A percentile compares a stretch with the other conserved stretches of the same genome.
Conservation (phyloP, 2,113 vertebrate species). For the Dromas ardeola region DNA sequence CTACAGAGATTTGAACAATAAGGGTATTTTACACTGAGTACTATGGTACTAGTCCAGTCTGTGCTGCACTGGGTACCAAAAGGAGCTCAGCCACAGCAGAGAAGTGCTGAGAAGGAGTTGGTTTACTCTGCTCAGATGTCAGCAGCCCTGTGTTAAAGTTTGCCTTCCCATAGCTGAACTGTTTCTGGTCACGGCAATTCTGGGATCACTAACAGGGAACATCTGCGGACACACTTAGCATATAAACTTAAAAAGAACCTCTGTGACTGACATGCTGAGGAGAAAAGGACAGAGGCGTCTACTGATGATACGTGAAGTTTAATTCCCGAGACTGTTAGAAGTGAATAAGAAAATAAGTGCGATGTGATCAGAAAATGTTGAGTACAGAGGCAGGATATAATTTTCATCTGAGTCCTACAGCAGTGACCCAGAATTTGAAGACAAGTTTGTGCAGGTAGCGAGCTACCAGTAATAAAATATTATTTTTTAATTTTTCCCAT, state of each 20-base stretch:
- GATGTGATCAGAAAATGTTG: not conserved
- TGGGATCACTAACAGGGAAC: not conserved
- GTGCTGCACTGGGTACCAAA: not conserved
- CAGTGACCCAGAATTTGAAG: not conserved
- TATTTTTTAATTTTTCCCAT: not conserved
- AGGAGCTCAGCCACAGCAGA: not conserved
- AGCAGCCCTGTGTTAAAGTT: not conserved
- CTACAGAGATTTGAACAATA: not conserved
- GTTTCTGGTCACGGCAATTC: not conserved
- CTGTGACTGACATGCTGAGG: not conserved
- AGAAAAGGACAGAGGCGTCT: not conserved
- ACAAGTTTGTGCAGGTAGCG: not conserved
- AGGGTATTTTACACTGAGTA: not conserved
- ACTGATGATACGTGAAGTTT: not conserved
- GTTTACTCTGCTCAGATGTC: not conserved
- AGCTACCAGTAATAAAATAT: not conserved
- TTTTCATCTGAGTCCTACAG: not conserved
- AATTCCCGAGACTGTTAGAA: not conserved
- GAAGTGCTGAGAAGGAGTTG: not conserved
- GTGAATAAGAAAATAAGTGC: not conserved
- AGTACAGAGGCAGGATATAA: not conserved
- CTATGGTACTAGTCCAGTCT: not conserved
- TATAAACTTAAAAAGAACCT: not conserved
- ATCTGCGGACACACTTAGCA: not conserved
- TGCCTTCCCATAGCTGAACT: not conserved